Base-by-base conservation (phyloP, 2,113 vertebrate genomes). In the Callopanchax toddi region DNA sequence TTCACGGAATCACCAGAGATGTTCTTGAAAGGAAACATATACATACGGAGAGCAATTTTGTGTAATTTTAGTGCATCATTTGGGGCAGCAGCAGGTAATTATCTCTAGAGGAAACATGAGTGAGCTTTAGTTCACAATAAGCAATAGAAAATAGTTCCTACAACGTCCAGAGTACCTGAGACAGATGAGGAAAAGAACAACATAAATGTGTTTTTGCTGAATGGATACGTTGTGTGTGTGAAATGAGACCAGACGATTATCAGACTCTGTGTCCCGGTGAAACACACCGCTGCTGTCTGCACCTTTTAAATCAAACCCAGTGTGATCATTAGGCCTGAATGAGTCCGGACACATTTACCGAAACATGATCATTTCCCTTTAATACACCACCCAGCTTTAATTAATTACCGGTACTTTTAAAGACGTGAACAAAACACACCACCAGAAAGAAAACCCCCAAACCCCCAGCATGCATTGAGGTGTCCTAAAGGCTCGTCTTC, bases 251-350 rank as follows among this genome's bases (percentile, higher is more conserved):
- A 18, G 6, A 32, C 21, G 13, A 18, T 32, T 44, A 48, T 21
- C 6, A 39, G 45, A 51, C 61, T 20, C 75, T 67, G 57, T 37
- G 72, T 55, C 22, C 10, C 1, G 2, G 5, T 53, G 32, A 32
- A 5, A 8, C 37, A 20, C 46, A 26, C 0, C n/a, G n/a, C 64
- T 29, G 40, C 45, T 48, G 46, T 50, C 70, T 62, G 52, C 49
- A 67, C 53, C 29, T 32, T 32, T 32, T 32, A 32, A 32, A 9
- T 6, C 6, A 32, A 32, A 32, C 6, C 6, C 29, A 32, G 6
- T 1, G 6, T 1, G 2, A 32, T 32, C 6, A 32, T 32, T 32
- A 9, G 29, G 29, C 29, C 29, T n/a, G n/a, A n/a, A n/a, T n/a
- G n/a, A n/a, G n/a, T n/a, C n/a, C n/a, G n/a, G n/a, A n/a, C n/a